Percentiles rank a stretch among this genome's conserved stretches.
Evolutionary conservation across 2,113 vertebrate species (phyloP).

Genomic region (Nicator chloris): DNA sequence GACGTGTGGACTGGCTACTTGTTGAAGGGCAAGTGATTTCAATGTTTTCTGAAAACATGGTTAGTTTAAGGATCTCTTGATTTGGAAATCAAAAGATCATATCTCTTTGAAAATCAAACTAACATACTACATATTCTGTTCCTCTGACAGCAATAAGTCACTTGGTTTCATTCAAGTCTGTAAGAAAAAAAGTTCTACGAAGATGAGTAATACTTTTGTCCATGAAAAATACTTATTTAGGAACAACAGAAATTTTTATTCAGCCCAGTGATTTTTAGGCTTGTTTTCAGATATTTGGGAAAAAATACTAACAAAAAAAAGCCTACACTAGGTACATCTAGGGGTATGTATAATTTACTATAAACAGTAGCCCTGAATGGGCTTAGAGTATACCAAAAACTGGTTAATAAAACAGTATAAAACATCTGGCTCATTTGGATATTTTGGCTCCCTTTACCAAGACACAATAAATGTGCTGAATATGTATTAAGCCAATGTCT

Average conservation of each 20-base stretch:
- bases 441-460: not conserved
- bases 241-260: not conserved
- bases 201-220: not conserved
- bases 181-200: not conserved
- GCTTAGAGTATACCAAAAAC: not conserved
- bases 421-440: not conserved
- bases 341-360: not conserved
- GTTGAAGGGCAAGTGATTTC: not conserved
- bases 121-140: not conserved
- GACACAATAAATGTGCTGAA: not conserved
- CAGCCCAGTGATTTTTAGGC: not conserved
- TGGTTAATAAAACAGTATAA: not conserved
- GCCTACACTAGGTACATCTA: not conserved
- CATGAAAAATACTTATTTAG: not conserved
- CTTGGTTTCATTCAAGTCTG: not conserved
- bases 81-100: not conserved
- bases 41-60: not conserved
- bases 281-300: not conserved
- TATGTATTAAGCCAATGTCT: not conserved
- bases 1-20: not conserved
- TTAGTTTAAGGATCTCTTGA: not conserved
- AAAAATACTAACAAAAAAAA: not conserved
- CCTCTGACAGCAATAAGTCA: not conserved
- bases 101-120: not conserved
- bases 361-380: not conserved